phyloP scores from a whole-genome alignment of 2,797 vertebrate genomes.

The Chaenodraco wilsoni region DNA sequence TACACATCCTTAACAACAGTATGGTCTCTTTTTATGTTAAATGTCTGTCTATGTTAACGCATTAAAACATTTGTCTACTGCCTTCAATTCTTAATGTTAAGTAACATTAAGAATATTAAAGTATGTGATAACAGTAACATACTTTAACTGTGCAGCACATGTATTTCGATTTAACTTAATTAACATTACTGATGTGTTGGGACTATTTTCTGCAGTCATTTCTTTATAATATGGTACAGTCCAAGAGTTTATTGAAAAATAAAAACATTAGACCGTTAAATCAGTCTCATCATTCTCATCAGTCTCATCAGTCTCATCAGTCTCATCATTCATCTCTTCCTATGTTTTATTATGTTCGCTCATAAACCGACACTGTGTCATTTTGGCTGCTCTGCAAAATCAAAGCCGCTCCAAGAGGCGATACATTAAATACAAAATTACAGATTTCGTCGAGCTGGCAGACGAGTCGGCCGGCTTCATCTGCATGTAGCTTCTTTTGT shows the following conservation, averaged over 20 bases:
- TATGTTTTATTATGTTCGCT: not conserved
- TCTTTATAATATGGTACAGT: not conserved
- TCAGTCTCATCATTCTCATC: no score
- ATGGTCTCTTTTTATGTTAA: not conserved
- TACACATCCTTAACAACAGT: not conserved
- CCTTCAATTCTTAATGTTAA: not conserved
- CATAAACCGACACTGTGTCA: conserved; percentile 45
- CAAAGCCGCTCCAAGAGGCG: conserved; percentile 67
- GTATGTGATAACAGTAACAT: not conserved
- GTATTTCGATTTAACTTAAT: not conserved
- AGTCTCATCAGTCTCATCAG: no score
- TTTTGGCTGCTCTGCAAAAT: conserved; percentile 59
- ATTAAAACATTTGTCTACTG: conserved; percentile 48
- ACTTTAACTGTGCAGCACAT: not conserved
- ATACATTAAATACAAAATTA: conserved; percentile 70
- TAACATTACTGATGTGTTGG: not conserved
- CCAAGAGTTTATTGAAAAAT: not conserved
- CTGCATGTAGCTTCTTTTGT: conserved; percentile 45
- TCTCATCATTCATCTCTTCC: no score
- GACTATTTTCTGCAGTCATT: not conserved
- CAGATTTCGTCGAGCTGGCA: conserved; percentile 52
- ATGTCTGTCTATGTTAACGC: not conserved
- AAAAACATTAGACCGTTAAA: no score
- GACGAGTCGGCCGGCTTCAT: conserved; percentile 10
- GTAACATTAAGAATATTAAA: not conserved